phyloP scores from a whole-genome alignment of 1,140 invertebrate species.

The Drosophila ficusphila region DNA sequence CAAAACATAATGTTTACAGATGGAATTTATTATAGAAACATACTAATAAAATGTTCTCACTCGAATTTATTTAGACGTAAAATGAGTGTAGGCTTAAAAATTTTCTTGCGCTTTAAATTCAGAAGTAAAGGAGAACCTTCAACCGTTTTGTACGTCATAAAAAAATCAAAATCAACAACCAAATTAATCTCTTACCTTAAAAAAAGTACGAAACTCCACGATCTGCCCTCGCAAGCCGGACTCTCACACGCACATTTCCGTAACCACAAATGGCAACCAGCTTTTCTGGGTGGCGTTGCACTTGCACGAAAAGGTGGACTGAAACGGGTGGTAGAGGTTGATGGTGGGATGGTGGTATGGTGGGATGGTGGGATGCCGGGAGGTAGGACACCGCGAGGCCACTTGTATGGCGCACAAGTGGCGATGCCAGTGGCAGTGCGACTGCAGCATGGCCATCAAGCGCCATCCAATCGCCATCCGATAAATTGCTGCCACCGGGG shows the following conservation, averaged over 20 bases:
- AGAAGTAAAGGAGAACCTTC: no score
- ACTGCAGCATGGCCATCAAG: slow-evolving; percentile 41
- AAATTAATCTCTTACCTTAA: no score
- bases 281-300: slow-evolving; percentile 10
- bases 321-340: not conserved
- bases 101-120: no score
- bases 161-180: no score
- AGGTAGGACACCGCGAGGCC: slow-evolving; percentile 66
- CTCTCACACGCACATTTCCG: slow-evolving; percentile 33
- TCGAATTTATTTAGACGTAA: no score
- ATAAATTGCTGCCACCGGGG: slow-evolving; percentile 67
- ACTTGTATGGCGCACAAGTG: slow-evolving; percentile 56
- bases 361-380: not conserved
- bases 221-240: not conserved
- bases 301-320: not conserved
- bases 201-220: not conserved
- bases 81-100: no score
- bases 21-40: no score
- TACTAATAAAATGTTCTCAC: no score
- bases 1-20: no score
- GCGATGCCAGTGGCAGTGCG: slow-evolving; percentile 33
- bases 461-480: slow-evolving; percentile 72
- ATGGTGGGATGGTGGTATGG: no score
- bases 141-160: no score
- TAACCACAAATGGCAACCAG: slow-evolving; percentile 62